Evolutionary conservation across 2,888 invertebrate species (phyloP), one percentile per base, ranked within the genome.

Genomic region (Enoplolaimus lenunculus): DNA sequence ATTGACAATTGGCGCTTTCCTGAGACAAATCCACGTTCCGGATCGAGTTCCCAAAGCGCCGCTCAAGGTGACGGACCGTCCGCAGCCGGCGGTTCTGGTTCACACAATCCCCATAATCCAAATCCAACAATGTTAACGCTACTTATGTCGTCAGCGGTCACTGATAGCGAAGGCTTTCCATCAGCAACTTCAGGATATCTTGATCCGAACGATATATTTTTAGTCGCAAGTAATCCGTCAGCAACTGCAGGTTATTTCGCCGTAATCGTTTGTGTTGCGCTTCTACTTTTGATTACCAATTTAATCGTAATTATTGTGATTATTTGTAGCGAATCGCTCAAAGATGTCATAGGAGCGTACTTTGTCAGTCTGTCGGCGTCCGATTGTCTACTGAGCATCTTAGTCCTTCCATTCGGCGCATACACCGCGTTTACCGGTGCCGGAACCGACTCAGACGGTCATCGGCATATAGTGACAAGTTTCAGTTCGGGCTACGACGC

Each of bases 291-390:
- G 78, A 84, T 90, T 79, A 89, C 90, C 79, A 92, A 92, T 84
- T 87, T 90, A 71, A 87, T 92, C 80, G 90, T 92, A 83, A 90
- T 93, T 79, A 90, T 89, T 76, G 88, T 74, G 65, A 75, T 75
- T 69, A 72, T 74, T 31, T 72, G 73, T 75, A 78, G 85, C 81
- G 73, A 85, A 89, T 92, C 91, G 82, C 88, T 91, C 75, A 88
- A 89, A 79, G 94, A 94, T 85, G 92, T 94, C 81, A 93, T 95
- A 83, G 92, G 92, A 83, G 91, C 90, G 84, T 97, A 95, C 84
- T 85, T 95, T 79, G 86, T 93, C 75, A 94, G 94, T 60, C 85
- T 97, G 82, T 92, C 94, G 60, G 88, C 91, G 76, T 93, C 94
- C 64, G 97, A 97, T 83, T 85, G 97, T 75, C 85, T 93, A 75